Evolutionary conservation across 2,797 vertebrate species (phyloP), one percentile per base, ranked within the genome.

Genomic region (Sebastolobus altivelis): DNA sequence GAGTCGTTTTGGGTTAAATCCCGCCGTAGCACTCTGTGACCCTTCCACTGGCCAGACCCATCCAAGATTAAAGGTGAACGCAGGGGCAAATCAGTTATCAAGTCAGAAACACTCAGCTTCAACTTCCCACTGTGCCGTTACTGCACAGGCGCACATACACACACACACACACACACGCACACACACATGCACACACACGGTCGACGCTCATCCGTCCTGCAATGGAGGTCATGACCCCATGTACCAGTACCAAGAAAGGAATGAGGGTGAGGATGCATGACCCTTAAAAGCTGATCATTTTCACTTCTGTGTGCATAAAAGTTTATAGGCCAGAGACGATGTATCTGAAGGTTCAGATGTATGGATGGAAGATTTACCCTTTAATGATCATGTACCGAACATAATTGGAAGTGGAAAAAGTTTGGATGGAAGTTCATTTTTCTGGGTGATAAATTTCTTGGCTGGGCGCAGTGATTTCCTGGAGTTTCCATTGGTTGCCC

Each of bases 41-140:
- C 91, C 82, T 77, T 90, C 91, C 80, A 56, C 73, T 80, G 74
- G 82, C 80, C 90, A 82, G 86, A 71, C 86, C 91, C 92, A 90
- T 87, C 87, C 83, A 79, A 94, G 95, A 95, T 94, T 94, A 95
- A 94, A 95, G 94, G 94, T 95, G 93, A 96, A 94, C 88, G 85
- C 72, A 2, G 85, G 95, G 94, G 88, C 93, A 95, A 93, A 94
- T 93, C 91, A 88, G 93, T 93, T 94, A 94, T 93, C 89, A 86
- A 93, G 94, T 95, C 93, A 94, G 79, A 93, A 95, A 90, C 92
- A 87, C 85, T 95, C 92, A 92, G 75, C 72, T n/a, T 95, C 94
- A 95, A 87, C 88, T 87, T 90, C 87, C 90, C 87, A 91, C 88
- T 93, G 89, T 93, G 94, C 87, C 79, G 67, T 92, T 90, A 80